Conservation (phyloP, 1,140 invertebrate genomes). For the Polypedilum pembai region DNA sequence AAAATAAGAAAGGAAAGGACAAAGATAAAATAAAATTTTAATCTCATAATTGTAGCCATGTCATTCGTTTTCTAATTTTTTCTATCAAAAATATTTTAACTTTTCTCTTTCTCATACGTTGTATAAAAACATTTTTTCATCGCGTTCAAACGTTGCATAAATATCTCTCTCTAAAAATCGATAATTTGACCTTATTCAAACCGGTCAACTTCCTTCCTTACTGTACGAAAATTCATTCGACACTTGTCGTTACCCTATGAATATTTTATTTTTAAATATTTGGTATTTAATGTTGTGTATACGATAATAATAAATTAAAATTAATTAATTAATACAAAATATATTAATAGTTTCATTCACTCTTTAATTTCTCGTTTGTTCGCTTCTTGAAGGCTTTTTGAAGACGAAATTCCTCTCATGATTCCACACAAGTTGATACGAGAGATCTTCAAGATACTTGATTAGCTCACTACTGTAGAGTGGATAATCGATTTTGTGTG, state of each 20-base stretch:
- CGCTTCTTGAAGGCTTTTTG: background rate
- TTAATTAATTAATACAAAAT: too few relatives aligned
- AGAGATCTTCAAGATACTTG: conserved; percentile 11
- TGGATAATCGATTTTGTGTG: conserved; percentile 19
- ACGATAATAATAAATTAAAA: background rate
- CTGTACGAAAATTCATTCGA: background rate
- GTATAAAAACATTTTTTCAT: too few relatives aligned
- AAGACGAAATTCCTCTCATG: conserved; percentile 1
- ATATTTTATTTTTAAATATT: background rate
- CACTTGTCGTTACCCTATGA: too few relatives aligned
- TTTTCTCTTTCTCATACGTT: too few relatives aligned
- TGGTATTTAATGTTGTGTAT: conserved; percentile 1
- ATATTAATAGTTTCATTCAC: too few relatives aligned
- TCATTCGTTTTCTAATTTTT: too few relatives aligned
- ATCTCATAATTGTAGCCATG: background rate
- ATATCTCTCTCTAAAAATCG: background rate
- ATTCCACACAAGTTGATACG: conserved; percentile 7
- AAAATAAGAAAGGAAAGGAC: too few relatives aligned
- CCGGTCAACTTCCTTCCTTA: background rate
- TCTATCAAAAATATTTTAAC: background rate
- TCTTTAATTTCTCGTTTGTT: too few relatives aligned
- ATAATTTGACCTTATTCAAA: background rate
- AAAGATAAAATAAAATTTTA: background rate
- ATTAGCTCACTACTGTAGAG: conserved; percentile 2
- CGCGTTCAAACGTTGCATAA: too few relatives aligned